Base-by-base conservation (phyloP, 2,888 invertebrate species). In the Aleiodes testaceus region DNA sequence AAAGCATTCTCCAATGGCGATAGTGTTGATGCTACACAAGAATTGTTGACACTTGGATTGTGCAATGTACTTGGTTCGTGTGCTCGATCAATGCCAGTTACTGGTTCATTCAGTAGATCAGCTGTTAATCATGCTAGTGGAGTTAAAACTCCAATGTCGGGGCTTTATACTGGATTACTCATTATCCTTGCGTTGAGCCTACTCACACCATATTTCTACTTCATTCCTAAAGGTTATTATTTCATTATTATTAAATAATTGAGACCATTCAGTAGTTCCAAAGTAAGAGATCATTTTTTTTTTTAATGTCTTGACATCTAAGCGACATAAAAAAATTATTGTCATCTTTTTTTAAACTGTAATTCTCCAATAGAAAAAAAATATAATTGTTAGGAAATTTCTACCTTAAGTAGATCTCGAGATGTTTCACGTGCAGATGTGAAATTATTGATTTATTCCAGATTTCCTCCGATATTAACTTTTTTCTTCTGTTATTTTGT, bases 61-160 rank as follows among this genome's bases (percentile, higher is more conserved):
- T 93, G 96, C 75, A 97, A 97, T 84, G 91, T 97, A 52, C 88
- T 95, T 49, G 97, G 97, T 0, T 94, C 96, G 0, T 96, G 97
- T 82, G 94, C 95, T 64, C 93, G 93, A 2, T 95, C 97, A 0
- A 96, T 97, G 92, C 97, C 97, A 0, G 94, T 97, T 12, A 94
- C 95, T 2, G 97, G 95, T 4, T 95, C 95, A 0, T 96, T 96
- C 87, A 95, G 95, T 0, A 90, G 96, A 69, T 95, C 96, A 74
- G 97, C 97, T 20, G 97, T 98, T 0, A 97, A 97, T 89, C 95
- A 97, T 81, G 96, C 96, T n/a, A 96, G 96, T 82, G 97, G 97
- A 0, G 97, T 97, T 0, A 92, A 93, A 75, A 97, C 97, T 0
- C 96, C 97, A 12, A 91, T 96, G 75, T 95, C 97, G 42, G 97